Evolutionary conservation across 2,888 invertebrate genomes (phyloP).

Genomic region (Tenthredo mesomela): DNA sequence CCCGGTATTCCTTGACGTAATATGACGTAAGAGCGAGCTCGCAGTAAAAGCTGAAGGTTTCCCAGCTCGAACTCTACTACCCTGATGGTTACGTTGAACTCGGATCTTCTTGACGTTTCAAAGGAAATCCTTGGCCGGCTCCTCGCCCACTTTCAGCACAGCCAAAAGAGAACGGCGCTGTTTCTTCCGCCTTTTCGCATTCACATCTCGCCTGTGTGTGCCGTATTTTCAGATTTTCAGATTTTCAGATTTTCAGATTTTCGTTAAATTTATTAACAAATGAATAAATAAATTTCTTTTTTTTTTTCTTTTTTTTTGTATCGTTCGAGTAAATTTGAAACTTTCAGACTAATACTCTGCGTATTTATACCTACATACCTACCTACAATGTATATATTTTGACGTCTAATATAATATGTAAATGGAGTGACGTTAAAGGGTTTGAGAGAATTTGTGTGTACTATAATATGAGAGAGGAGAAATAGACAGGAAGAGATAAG

Average conservation of each 20-base stretch:
- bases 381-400: neutral
- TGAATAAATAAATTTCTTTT: neutral
- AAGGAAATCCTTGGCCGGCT: constrained; percentile 38
- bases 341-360: too few relatives aligned
- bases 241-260: neutral
- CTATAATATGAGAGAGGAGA: neutral
- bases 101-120: constrained; percentile 42
- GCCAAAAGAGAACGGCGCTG: neutral
- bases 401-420: neutral
- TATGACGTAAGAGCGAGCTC: constrained; percentile 29
- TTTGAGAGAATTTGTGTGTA: neutral
- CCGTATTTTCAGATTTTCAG: neutral
- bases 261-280: neutral
- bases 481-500: constrained; percentile 25
- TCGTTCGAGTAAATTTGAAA: too few relatives aligned
- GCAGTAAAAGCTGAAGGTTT: neutral
- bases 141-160: neutral
- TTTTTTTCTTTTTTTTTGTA: too few relatives aligned
- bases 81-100: constrained; percentile 38
- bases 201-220: neutral
- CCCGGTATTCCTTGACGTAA: constrained; percentile 27
- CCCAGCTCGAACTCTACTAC: constrained; percentile 40
- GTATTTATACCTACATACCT: too few relatives aligned
- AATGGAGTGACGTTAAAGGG: constrained; percentile 10
- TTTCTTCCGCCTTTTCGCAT: constrained; percentile 27